Evolutionary conservation across 1,140 invertebrate species (phyloP), one percentile per base, ranked within the genome.

Genomic region (Cydia pomonella): DNA sequence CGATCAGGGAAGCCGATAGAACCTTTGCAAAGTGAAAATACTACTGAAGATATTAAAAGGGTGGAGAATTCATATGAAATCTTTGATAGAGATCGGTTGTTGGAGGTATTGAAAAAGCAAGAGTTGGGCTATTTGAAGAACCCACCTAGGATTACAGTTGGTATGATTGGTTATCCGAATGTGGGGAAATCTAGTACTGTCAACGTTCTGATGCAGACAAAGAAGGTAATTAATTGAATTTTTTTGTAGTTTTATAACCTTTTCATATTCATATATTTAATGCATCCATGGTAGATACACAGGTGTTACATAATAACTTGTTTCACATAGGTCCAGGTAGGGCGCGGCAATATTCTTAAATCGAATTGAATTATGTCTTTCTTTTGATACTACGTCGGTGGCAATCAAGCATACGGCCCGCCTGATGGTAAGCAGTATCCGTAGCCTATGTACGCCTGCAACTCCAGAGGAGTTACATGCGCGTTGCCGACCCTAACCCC

Each of bases 181-280:
- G 99, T 99, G 44, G 99, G 99, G 16, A 99, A 99, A 94, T 99
- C 98, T 94, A 99, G 98, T 64, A 99, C 98, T 3, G 99, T 99
- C 47, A 99, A 99, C 95, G 95, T 97, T 4, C 91, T 99, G 59
- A 94, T 99, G 87, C 95, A 95, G 74, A 94, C 94, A 13, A 99
- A 99, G 90, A 99, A 99, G 93, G 98, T 93, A 77, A 82, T 75
- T n/a, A n/a, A n/a, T n/a, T n/a, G 21, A 44, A 62, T 62, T 38
- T 72, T 72, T 4, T 73, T 41, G 10, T 41, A 44, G n/a, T 62
- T 73, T 59, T 33, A 23, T 73, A 10, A 73, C 41, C 18, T 64
- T 73, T 18, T 71, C 6, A n/a, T n/a, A n/a, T n/a, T n/a, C n/a
- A n/a, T n/a, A n/a, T n/a, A n/a, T n/a, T n/a, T n/a, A n/a, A n/a